These are phyloP conservation scores for Zosterops pallidus DNA, from an alignment of 2,113 vertebrate genomes.

Conservation along the genomic window DNA sequence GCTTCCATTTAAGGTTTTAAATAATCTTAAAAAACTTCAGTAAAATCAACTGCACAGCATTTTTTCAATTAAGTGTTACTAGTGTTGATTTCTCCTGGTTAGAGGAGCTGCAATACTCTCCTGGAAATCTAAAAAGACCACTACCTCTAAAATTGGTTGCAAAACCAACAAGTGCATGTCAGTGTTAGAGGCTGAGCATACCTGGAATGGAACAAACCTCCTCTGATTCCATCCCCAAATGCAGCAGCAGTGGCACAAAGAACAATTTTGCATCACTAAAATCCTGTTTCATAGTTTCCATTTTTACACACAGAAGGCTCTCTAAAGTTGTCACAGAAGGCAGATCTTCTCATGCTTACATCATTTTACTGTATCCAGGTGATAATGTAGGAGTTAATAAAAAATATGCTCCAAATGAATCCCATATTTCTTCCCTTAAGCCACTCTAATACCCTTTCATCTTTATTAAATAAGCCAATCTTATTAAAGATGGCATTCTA, in stretches of 20 bases:
- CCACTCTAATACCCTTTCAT: accelerated
- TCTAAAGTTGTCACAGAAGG: not conserved
- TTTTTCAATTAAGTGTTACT: not conserved
- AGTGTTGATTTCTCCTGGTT: not conserved
- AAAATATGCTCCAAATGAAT: not conserved
- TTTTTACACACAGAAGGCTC: not conserved
- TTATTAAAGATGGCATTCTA: not conserved
- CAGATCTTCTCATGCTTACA: not conserved
- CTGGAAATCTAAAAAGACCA: not conserved
- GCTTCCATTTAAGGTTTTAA: not conserved
- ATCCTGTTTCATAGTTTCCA: not conserved
- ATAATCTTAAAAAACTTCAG: not conserved
- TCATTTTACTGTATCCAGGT: not conserved
- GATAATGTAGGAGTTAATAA: not conserved
- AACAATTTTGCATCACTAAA: not conserved
- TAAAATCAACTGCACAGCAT: not conserved
- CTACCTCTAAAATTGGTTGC: not conserved
- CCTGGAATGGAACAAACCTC: not conserved
- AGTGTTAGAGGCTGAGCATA: not conserved
- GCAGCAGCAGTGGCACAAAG: not conserved
- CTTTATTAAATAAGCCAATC: not conserved
- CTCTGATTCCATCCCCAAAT: not conserved
- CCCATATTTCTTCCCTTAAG: not conserved
- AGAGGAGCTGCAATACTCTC: not conserved
- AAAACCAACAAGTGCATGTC: accelerated